Evolutionary conservation across 2,113 vertebrate genomes (phyloP), one percentile per base, ranked within the genome.

Genomic region (Anarhynchus alexandrinus): DNA sequence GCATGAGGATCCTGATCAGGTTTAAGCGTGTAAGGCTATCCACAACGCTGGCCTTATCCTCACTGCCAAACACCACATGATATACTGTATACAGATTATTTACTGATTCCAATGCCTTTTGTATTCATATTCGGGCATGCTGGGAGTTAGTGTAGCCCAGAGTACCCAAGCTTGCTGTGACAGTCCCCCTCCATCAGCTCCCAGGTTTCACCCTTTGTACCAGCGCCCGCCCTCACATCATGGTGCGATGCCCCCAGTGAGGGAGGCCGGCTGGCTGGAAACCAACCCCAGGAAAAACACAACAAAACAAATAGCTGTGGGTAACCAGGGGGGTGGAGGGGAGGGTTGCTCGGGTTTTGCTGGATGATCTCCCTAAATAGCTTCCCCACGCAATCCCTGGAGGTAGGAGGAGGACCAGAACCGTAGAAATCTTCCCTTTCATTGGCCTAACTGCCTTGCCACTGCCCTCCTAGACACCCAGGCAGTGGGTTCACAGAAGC

Each of bases 161-260:
- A 23, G 29, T 61, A 61, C 15, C 40, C 36, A 22, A 43, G 49
- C 36, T 65, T 61, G 47, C 69, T 72, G 51, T 52, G 42, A 47
- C 23, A 2, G 5, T 12, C 3, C 19, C 32, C 29, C 14, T 71
- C 32, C 27, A n/a, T 22, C 65, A 88, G 32, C 38, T 82, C 34
- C 86, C 61, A 26, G 12, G 29, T 72, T 90, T 77, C 74, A 73
- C 49, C 30, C 79, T 77, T 57, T 54, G 57, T 40, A 15, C 51
- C 25, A 18, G 15, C 0, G 0, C n/a, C 15, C 6, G 70, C 42
- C 45, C 47, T 45, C 47, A 22, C 3, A 2, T 65, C 82, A 61
- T 0, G 0, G 52, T 36, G 77, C 0, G 0, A 30, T 49, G 65
- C 11, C 12, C 38, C n/a, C 0, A 0, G 17, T 23, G 61, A 90